Evolutionary conservation across 2,888 invertebrate species (phyloP), one percentile per base, ranked within the genome.

Genomic region (Suillia variegata): DNA sequence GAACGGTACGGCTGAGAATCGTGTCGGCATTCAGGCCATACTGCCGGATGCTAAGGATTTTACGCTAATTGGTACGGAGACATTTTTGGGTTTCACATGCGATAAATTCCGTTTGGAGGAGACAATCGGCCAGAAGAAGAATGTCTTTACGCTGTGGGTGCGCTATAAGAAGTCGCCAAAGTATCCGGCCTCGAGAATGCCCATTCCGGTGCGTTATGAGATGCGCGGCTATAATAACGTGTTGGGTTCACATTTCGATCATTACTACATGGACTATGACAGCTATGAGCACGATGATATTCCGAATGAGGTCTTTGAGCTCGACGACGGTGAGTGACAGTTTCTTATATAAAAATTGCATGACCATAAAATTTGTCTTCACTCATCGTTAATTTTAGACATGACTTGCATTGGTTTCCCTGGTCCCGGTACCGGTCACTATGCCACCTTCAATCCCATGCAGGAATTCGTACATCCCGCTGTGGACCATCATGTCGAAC

Each of bases 211-310:
- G 45, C 86, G 87, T 63, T 98, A 96, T 79, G 94, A 96, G 83
- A 98, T 98, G 97, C 89, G 88, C 75, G 98, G 97, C 0, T 97
- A 87, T 81, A 96, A 98, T 80, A 88, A 90, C 0, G 84, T 98
- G 1, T 84, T 98, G n/a, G 96, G 96, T 1, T 96, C 96, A 0
- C 97, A 98, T 81, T 97, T 92, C 76, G 97, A 98, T 81, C 96
- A 96, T 80, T 98, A 98, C 76, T 93, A 91, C 78, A 79, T 98
- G 51, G 88, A 90, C 48, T 97, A 97, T 74, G 87, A 87, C 47
- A 84, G 85, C 62, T 90, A 87, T 64, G 82, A 85, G 45, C 85
- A 87, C 6, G 89, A 89, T 31, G 85, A 85, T 38, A 91, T 91
- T 42, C 87, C 88, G 62, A 85, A 88, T 48, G 85, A 86, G 31